Percentiles rank a stretch among this genome's conserved stretches.
Conservation (phyloP, 2,888 invertebrate genomes). For the Merodon equestris region DNA sequence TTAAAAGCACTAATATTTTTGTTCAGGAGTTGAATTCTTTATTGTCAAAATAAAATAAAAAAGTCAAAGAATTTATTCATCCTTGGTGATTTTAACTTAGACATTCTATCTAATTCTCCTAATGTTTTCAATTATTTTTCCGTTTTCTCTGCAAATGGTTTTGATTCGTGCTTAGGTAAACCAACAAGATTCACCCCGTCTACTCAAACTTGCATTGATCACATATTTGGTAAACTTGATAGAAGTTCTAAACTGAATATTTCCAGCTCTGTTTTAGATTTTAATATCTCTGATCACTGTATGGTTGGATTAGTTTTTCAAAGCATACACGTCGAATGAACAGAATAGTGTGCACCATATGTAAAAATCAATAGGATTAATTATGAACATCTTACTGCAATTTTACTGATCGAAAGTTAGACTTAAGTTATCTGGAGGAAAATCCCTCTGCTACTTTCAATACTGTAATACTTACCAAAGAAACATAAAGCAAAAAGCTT, state of each 20-base stretch:
- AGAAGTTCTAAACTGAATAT: not conserved
- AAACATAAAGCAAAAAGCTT: too few species aligned
- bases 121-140: not conserved
- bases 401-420: too few species aligned
- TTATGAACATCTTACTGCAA: too few species aligned
- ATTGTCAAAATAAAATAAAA: not conserved
- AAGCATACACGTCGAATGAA: too few species aligned
- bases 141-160: not conserved
- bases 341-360: too few species aligned
- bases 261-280: too few species aligned
- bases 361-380: too few species aligned
- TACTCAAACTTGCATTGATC: conserved; percentile 1
- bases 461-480: too few species aligned
- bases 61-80: conserved; percentile 3
- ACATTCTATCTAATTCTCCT: conserved; percentile 2
- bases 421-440: too few species aligned
- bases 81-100: conserved; percentile 13
- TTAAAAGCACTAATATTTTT: conserved; percentile 6
- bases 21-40: conserved; percentile 10
- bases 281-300: too few species aligned
- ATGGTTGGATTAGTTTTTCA: too few species aligned
- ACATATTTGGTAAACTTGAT: not conserved
- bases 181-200: not conserved
- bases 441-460: too few species aligned
- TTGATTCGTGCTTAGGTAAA: conserved; percentile 1